Percentiles rank a stretch among this genome's conserved stretches.
These are phyloP conservation scores for Zaprionus davidi DNA, from an alignment of 1,140 invertebrate species.

Conservation along the genomic window DNA sequence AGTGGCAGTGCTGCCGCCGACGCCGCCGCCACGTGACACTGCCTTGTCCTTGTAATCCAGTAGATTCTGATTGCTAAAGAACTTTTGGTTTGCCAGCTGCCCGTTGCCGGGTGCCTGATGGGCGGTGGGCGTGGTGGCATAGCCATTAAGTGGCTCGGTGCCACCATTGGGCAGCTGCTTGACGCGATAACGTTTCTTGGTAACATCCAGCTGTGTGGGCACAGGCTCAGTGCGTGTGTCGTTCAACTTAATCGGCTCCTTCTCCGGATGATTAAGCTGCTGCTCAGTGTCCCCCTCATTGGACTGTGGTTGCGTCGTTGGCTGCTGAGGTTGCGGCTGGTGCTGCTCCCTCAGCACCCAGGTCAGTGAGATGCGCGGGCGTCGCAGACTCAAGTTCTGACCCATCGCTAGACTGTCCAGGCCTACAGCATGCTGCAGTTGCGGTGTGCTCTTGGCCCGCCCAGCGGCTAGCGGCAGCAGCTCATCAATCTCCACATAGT, in stretches of 20 bases:
- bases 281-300: conserved; percentile 38
- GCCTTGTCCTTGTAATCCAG: conserved; percentile 69
- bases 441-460: conserved; percentile 73
- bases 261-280: conserved; percentile 36
- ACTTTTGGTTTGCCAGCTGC: conserved; percentile 71
- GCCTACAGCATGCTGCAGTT: conserved; percentile 65
- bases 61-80: conserved; percentile 82
- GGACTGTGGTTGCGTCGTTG: conserved; percentile 37
- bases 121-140: conserved; percentile 77
- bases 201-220: conserved; percentile 68
- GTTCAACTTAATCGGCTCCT: conserved; percentile 30
- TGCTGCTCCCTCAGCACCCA: conserved; percentile 88
- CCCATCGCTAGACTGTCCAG: conserved; percentile 83
- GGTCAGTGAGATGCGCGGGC: conserved; percentile 89
- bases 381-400: conserved; percentile 86
- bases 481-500: conserved; percentile 83
- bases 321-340: conserved; percentile 49
- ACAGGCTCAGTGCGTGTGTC: conserved; percentile 59
- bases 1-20: conserved; percentile 8
- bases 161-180: conserved; percentile 66
- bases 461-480: conserved; percentile 58
- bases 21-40: conserved; percentile 14
- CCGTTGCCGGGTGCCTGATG: conserved; percentile 60
- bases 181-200: conserved; percentile 74
- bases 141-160: conserved; percentile 75